Percentiles rank a stretch among this genome's conserved stretches.
Conservation (phyloP, 2,888 invertebrate genomes). For the Automeris io region DNA sequence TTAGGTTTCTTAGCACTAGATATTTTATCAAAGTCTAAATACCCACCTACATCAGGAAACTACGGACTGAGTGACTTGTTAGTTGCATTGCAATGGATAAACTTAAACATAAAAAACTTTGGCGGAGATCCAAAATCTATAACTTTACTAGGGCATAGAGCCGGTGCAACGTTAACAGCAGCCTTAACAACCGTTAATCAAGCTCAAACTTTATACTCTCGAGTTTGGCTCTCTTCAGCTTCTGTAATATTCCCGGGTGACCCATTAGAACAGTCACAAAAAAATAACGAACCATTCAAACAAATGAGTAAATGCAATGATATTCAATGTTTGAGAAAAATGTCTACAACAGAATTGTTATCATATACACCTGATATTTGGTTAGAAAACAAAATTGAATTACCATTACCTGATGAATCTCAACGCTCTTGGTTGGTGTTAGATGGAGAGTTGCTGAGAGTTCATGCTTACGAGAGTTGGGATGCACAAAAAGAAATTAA, state of each 20-base stretch:
- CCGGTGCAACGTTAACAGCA: constrained; percentile 89
- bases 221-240: constrained; percentile 88
- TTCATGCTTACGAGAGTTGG: constrained; percentile 82
- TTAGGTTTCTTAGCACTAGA: constrained; percentile 89
- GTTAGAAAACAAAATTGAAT: constrained; percentile 78
- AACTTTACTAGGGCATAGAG: constrained; percentile 89
- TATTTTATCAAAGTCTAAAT: constrained; percentile 80
- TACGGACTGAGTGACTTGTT: constrained; percentile 90
- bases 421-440: constrained; percentile 86
- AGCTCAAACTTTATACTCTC: constrained; percentile 81
- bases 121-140: constrained; percentile 88
- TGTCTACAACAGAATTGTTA: constrained; percentile 77
- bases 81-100: constrained; percentile 86
- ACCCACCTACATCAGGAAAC: constrained; percentile 88
- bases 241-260: constrained; percentile 84
- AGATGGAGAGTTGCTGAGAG: constrained; percentile 82
- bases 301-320: constrained; percentile 73
- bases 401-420: constrained; percentile 78
- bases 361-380: constrained; percentile 84
- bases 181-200: constrained; percentile 80
- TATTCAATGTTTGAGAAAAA: constrained; percentile 75
- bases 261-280: constrained; percentile 77
- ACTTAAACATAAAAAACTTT: constrained; percentile 88
- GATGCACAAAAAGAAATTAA: constrained; percentile 59
- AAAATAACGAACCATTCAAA: constrained; percentile 79